A percentile compares a stretch with the other conserved stretches of the same genome.
Conservation (phyloP, 2,797 vertebrate species). For the Malacoraja senta region DNA sequence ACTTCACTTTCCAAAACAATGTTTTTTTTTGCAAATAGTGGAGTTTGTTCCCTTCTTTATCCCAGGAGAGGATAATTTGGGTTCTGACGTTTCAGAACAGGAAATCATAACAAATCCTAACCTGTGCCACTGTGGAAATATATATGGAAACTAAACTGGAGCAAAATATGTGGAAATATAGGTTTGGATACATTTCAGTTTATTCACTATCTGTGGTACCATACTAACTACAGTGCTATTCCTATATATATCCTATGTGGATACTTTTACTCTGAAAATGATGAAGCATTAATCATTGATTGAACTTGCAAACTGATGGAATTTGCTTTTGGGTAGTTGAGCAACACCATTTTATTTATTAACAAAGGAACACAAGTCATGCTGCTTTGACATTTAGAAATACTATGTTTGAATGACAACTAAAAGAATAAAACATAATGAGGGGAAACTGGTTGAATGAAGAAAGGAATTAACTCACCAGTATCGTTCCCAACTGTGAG, state of each 20-base stretch:
- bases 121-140: neutral
- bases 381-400: neutral
- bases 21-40: neutral
- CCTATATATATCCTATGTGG: neutral
- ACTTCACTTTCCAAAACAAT: neutral
- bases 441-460: neutral
- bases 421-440: neutral
- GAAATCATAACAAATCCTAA: neutral
- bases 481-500: neutral
- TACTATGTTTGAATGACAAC: neutral
- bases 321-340: neutral
- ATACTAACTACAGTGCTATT: neutral
- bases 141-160: neutral
- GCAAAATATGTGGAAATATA: slow-evolving; percentile 11
- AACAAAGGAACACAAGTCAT: neutral
- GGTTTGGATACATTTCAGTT: neutral
- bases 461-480: neutral
- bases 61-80: neutral
- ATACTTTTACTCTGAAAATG: neutral
- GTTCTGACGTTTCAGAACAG: neutral
- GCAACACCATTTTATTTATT: neutral
- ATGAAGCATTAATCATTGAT: neutral
- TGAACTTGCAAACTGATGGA: neutral
- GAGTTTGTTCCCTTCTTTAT: neutral
- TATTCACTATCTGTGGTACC: neutral